phyloP scores from a whole-genome alignment of 1,140 invertebrate genomes.

The Rhopalosiphum maidis region DNA sequence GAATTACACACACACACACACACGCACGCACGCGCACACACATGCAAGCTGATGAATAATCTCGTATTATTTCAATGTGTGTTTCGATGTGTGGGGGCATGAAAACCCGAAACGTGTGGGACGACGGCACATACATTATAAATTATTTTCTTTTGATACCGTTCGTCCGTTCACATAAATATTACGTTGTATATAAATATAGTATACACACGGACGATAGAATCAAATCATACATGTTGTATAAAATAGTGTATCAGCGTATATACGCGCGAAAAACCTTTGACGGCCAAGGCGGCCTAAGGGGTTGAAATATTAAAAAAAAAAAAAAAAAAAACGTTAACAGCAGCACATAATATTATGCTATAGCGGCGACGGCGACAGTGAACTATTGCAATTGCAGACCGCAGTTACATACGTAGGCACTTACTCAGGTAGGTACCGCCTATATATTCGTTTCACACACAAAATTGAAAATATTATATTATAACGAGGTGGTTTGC shows the following conservation, averaged over 20 bases:
- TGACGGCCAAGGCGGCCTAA: not conserved
- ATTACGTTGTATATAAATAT: not conserved
- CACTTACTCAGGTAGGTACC: not conserved
- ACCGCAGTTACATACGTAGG: not conserved
- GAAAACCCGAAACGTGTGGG: not conserved
- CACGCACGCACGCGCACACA: no score
- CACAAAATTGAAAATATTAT: not conserved
- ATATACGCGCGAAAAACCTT: not conserved
- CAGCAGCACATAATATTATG: no score
- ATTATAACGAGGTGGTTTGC: not conserved
- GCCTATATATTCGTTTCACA: not conserved
- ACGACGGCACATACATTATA: not conserved
- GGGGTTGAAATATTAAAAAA: not conserved
- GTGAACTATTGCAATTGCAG: not conserved
- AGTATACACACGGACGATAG: not conserved
- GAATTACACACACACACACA: not conserved
- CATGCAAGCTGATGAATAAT: no score
- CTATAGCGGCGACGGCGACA: not conserved
- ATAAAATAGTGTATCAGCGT: not conserved
- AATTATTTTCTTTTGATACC: not conserved
- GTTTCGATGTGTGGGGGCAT: not conserved
- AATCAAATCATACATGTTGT: not conserved
- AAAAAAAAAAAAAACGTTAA: no score
- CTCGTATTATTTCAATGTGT: not conserved
- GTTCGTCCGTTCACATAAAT: no score